These are phyloP conservation scores for Heteromyza rotundicornis DNA, from an alignment of 2,888 invertebrate genomes.

Conservation along the genomic window DNA sequence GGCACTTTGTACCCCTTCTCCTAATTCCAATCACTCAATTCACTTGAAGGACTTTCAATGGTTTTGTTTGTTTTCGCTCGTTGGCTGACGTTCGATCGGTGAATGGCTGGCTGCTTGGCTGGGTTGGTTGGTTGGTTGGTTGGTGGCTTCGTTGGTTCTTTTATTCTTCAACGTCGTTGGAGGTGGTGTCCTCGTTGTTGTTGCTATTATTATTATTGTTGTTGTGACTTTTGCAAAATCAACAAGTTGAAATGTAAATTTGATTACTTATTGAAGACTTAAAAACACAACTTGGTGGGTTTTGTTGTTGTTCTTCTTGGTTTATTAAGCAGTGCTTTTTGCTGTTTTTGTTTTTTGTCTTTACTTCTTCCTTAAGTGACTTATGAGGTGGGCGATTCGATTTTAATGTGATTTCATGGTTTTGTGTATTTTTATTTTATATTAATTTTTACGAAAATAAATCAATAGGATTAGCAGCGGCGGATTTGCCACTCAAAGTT, in stretches of 20 bases:
- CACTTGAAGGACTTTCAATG: not conserved
- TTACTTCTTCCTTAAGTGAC: not conserved
- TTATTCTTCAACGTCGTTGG: not conserved
- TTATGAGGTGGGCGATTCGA: not conserved
- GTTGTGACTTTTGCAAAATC: constrained; percentile 27
- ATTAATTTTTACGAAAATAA: too few relatives aligned
- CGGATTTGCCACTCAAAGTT: too few relatives aligned
- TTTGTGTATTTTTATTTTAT: not conserved
- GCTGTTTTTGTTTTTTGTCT: too few relatives aligned
- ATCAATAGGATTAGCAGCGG: too few relatives aligned
- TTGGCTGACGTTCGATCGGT: not conserved
- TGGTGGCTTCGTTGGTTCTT: not conserved
- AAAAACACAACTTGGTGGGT: constrained; percentile 28
- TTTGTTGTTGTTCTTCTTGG: too few relatives aligned
- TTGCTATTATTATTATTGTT: not conserved
- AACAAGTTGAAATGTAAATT: constrained; percentile 56
- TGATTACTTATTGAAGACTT: constrained; percentile 51
- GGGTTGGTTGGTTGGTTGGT: not conserved
- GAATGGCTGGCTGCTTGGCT: not conserved
- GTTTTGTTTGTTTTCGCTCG: not conserved
- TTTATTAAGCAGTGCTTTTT: too few relatives aligned
- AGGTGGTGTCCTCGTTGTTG: not conserved
- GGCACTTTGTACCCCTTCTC: not conserved
- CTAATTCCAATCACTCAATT: not conserved
- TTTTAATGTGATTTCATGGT: not conserved